Evolutionary conservation across 30 jellyfish, hydroid and myxozoan genomes (phyloP).

Genomic region (Cassiopea andromeda): DNA sequence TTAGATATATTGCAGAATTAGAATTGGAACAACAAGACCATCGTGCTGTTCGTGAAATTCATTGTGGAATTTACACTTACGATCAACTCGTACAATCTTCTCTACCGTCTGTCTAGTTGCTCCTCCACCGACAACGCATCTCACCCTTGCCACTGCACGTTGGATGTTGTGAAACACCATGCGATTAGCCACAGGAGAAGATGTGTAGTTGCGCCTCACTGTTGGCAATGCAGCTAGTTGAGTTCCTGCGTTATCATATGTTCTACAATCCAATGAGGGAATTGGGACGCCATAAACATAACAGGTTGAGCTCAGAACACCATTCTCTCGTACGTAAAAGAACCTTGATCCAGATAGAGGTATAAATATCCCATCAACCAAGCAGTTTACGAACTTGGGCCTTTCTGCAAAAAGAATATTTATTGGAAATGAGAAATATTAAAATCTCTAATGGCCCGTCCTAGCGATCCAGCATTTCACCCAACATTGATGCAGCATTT

Average conservation of each 20-base stretch:
- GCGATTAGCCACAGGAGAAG: not conserved
- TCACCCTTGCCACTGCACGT: not conserved
- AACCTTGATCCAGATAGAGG: too few species aligned
- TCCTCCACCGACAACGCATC: constrained; percentile 36
- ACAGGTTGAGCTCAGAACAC: constrained; percentile 5
- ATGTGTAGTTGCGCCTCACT: not conserved
- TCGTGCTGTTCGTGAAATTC: too few species aligned
- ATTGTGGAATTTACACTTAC: not conserved
- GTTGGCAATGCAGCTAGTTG: not conserved
- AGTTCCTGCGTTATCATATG: not conserved
- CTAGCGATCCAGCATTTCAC: too few species aligned
- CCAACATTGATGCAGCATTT: too few species aligned
- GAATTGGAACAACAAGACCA: too few species aligned
- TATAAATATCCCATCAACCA: not conserved
- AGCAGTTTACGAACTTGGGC: not conserved
- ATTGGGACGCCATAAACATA: constrained; percentile 17
- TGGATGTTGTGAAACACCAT: not conserved
- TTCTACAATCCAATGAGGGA: constrained; percentile 1
- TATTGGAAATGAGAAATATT: too few species aligned
- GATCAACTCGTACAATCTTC: not conserved
- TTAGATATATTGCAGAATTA: too few species aligned
- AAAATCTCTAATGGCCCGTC: too few species aligned
- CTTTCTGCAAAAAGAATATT: not conserved
- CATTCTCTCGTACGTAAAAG: not conserved
- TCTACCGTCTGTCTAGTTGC: not conserved